Evolutionary conservation across 2,888 invertebrate genomes (phyloP).

Genomic region (Andrena praecox): DNA sequence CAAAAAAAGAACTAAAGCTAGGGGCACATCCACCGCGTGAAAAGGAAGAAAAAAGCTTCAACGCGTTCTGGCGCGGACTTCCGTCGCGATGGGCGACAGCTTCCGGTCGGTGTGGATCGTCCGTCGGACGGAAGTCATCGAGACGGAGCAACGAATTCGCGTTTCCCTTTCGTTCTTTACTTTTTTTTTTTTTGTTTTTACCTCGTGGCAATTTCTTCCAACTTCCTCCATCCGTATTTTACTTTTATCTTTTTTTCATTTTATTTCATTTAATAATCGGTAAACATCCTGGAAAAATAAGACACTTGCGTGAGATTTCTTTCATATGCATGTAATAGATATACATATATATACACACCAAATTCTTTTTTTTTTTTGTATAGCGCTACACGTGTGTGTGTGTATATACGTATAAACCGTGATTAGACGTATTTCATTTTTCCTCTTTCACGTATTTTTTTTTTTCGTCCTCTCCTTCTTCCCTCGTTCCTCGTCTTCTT

Average conservation of each 20-base stretch:
- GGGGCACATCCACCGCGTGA: constrained; percentile 1
- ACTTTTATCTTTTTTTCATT: constrained; percentile 32
- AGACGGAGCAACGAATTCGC: constrained; percentile 17
- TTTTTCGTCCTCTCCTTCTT: constrained; percentile 63
- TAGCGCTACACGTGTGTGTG: constrained; percentile 57
- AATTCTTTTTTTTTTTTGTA: constrained; percentile 55
- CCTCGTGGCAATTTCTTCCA: constrained; percentile 71
- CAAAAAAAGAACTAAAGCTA: neutral
- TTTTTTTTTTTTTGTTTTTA: constrained; percentile 8
- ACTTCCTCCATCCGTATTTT: constrained; percentile 49
- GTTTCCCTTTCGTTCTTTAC: neutral
- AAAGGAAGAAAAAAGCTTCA: neutral
- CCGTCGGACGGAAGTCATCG: neutral
- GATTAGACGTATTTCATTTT: constrained; percentile 75
- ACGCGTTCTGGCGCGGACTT: constrained; percentile 26
- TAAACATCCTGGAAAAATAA: constrained; percentile 79
- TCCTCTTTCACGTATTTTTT: constrained; percentile 62
- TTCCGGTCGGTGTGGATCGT: constrained; percentile 7
- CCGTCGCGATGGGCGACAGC: constrained; percentile 8
- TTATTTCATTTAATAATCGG: constrained; percentile 59
- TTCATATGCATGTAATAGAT: constrained; percentile 76
- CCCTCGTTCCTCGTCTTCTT: constrained; percentile 66
- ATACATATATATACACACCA: constrained; percentile 73
- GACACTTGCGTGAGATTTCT: constrained; percentile 81
- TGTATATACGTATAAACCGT: constrained; percentile 76